Conservation (phyloP, 2,113 vertebrate species). For the Balaenoptera acutorostrata region DNA sequence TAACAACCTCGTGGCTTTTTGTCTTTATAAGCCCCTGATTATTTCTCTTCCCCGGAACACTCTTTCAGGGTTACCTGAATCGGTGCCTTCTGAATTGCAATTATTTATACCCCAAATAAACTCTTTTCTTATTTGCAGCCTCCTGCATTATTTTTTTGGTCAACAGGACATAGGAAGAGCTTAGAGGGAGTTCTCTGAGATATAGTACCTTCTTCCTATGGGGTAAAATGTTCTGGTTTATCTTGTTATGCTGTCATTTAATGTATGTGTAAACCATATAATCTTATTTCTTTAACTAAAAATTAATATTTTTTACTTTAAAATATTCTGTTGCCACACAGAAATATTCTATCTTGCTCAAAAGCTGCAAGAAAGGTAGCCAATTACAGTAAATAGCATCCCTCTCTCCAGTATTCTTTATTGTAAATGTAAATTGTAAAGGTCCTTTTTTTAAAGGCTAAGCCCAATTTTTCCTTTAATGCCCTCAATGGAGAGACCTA, state of each 20-base stretch:
- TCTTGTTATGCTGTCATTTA: background rate
- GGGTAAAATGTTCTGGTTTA: background rate
- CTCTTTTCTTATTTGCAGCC: too few species aligned
- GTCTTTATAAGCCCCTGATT: too few species aligned
- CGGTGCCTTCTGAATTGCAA: too few species aligned
- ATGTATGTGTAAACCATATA: background rate
- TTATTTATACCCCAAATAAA: too few species aligned
- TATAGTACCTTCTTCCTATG: background rate
- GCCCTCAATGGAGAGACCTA: background rate
- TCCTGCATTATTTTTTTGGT: too few species aligned
- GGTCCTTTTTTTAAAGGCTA: background rate
- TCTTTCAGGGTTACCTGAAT: too few species aligned
- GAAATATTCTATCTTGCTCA: background rate
- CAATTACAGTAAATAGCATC: background rate
- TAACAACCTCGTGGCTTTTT: too few species aligned
- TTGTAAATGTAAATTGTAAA: background rate
- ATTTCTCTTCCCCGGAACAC: too few species aligned
- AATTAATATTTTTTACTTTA: background rate
- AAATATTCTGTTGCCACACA: background rate
- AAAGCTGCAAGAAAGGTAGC: background rate
- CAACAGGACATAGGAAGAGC: background rate
- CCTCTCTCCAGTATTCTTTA: background rate
- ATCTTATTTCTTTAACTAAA: background rate
- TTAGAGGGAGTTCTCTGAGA: background rate
- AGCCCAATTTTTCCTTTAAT: background rate